Evolutionary conservation across 2,113 vertebrate species (phyloP).

Genomic region (Lasiurus borealis): DNA sequence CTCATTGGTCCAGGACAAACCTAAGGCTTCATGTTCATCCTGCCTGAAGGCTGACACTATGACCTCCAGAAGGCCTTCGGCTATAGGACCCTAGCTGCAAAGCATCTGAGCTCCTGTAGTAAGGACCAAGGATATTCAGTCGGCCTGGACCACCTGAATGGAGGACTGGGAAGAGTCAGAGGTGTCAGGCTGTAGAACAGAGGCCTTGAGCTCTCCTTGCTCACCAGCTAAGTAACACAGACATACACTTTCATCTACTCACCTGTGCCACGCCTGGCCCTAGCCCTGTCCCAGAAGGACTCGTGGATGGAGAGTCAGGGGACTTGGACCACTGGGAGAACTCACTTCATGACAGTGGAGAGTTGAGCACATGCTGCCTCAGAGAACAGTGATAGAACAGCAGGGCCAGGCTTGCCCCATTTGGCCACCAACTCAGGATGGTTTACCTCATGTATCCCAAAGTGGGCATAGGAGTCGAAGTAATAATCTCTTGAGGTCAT

Average conservation of each 20-base stretch:
- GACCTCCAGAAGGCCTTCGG: background rate
- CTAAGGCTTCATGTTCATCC: background rate
- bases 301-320: background rate
- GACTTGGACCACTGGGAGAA: background rate
- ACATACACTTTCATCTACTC: background rate
- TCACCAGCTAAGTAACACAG: background rate
- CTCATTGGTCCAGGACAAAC: background rate
- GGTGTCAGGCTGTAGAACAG: background rate
- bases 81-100: background rate
- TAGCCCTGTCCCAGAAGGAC: background rate
- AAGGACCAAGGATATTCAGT: background rate
- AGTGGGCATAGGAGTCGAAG: conserved; percentile 99
- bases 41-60: background rate
- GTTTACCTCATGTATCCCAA: conserved; percentile 98
- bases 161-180: background rate
- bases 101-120: background rate
- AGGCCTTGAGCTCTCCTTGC: background rate
- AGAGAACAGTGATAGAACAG: background rate
- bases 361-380: background rate
- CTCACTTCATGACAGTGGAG: background rate
- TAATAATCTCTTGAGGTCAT: conserved; percentile 99
- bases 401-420: no score
- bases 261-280: background rate
- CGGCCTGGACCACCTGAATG: background rate
- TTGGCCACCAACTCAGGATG: background rate